phyloP scores from a whole-genome alignment of 92 coral and sea anemone genomes.

The Zoanthus solanderi region DNA sequence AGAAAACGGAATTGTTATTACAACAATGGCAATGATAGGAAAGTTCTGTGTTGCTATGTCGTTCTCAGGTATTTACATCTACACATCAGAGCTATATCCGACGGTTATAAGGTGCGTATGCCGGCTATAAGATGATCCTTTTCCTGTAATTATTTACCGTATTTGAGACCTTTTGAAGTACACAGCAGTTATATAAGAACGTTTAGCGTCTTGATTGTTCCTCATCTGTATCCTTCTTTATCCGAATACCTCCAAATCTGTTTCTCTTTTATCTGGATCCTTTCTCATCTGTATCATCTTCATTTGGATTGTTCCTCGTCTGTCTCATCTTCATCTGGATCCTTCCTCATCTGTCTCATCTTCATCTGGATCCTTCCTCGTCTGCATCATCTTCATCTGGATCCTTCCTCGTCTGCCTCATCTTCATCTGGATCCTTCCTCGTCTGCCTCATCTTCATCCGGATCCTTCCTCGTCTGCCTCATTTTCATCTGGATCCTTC shows the following conservation, averaged over 20 bases:
- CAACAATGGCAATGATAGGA: slow-evolving; percentile 41
- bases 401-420: too few relatives aligned
- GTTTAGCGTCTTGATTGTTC: neutral
- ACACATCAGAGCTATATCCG: slow-evolving; percentile 41
- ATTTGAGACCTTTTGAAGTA: neutral
- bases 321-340: neutral
- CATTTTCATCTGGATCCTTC: neutral
- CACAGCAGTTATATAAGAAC: neutral
- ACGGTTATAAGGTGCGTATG: slow-evolving; percentile 23
- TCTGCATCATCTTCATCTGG: too few relatives aligned
- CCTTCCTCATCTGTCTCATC: neutral
- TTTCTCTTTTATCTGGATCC: neutral
- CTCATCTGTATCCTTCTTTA: neutral
- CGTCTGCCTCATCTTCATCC: too few relatives aligned
- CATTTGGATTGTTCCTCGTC: neutral
- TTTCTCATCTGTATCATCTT: neutral
- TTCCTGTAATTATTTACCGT: neutral
- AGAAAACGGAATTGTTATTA: slow-evolving; percentile 24
- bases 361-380: neutral
- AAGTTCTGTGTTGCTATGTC: slow-evolving; percentile 43
- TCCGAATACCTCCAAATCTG: neutral
- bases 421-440: too few relatives aligned
- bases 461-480: neutral
- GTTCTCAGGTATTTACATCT: slow-evolving; percentile 31
- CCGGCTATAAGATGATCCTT: neutral